Percentiles rank a stretch among this genome's conserved stretches.
phyloP scores from a whole-genome alignment of 2,113 vertebrate genomes.

The Xyliphius kryptos region DNA sequence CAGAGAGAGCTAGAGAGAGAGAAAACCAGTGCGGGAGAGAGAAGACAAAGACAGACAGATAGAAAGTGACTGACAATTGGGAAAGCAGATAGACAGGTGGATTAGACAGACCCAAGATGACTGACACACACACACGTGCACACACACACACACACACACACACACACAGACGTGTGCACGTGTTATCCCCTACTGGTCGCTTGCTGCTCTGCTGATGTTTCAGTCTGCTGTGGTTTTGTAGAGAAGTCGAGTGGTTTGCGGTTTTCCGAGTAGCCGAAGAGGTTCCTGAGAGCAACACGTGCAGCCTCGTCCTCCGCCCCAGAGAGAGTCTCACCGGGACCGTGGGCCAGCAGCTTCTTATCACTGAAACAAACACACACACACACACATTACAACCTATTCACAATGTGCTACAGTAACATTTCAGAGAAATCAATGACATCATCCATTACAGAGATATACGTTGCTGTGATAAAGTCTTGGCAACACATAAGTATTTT shows the following conservation, averaged over 20 bases:
- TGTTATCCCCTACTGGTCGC: conserved; percentile 59
- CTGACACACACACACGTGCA: neutral
- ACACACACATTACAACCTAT: too few relatives aligned
- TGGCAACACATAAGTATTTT: conserved; percentile 48
- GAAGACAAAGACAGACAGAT: too few relatives aligned
- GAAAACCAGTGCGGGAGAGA: too few relatives aligned
- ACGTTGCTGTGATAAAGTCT: conserved; percentile 94
- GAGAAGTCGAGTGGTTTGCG: conserved; percentile 75
- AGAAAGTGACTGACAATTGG: too few relatives aligned
- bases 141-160: conserved; percentile 10
- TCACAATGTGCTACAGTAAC: neutral
- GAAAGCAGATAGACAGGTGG: too few relatives aligned
- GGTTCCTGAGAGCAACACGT: conserved; percentile 79
- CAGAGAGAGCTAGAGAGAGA: too few relatives aligned
- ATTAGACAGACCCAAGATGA: too few relatives aligned
- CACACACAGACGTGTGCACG: too few relatives aligned
- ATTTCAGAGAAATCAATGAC: too few relatives aligned
- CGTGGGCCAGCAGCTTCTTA: conserved; percentile 84
- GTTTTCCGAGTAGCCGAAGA: conserved; percentile 82
- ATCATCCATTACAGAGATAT: too few relatives aligned
- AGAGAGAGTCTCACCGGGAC: conserved; percentile 80
- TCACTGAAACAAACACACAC: too few relatives aligned
- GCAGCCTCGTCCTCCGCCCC: conserved; percentile 91
- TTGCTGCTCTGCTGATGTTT: conserved; percentile 47
- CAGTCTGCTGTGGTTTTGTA: conserved; percentile 24